Conservation (phyloP, 2,888 invertebrate species). For the Tachystola acroxantha region DNA sequence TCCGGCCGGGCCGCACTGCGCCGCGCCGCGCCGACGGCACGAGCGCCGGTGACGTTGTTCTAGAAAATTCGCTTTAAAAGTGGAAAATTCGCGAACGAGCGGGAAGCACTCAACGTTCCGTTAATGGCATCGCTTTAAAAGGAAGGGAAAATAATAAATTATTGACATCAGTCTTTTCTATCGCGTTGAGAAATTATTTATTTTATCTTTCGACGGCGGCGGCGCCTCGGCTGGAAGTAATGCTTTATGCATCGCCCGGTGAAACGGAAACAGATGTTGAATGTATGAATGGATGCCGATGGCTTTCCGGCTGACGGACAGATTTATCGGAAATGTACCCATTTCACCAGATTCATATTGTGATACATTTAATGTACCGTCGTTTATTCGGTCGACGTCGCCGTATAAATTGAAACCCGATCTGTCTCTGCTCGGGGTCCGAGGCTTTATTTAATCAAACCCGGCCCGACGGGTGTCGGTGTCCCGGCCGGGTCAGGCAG, state of each 20-base stretch:
- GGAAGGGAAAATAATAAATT: constrained; percentile 70
- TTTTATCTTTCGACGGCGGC: constrained; percentile 32
- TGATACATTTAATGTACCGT: background rate
- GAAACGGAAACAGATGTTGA: constrained; percentile 52
- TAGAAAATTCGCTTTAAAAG: constrained; percentile 43
- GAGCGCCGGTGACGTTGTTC: constrained; percentile 40
- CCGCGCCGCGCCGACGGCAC: too few species aligned
- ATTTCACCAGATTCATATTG: constrained; percentile 12
- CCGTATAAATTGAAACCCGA: too few species aligned
- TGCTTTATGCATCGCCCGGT: constrained; percentile 49
- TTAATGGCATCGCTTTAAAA: constrained; percentile 65
- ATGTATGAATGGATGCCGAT: constrained; percentile 42
- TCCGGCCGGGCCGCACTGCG: too few species aligned
- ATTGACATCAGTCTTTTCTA: constrained; percentile 61
- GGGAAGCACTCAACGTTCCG: constrained; percentile 51
- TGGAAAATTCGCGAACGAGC: constrained; percentile 46
- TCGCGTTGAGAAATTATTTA: constrained; percentile 50
- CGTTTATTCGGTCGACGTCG: too few species aligned
- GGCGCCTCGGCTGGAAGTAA: constrained; percentile 37
- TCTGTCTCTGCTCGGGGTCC: too few species aligned
- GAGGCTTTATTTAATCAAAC: background rate
- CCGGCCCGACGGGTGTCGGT: background rate
- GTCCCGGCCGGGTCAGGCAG: constrained; percentile 7
- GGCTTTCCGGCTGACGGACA: constrained; percentile 28
- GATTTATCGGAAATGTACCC: constrained; percentile 19